Conservation (phyloP, 92 coral and sea anemone genomes). For the Meandrina meandrites region DNA sequence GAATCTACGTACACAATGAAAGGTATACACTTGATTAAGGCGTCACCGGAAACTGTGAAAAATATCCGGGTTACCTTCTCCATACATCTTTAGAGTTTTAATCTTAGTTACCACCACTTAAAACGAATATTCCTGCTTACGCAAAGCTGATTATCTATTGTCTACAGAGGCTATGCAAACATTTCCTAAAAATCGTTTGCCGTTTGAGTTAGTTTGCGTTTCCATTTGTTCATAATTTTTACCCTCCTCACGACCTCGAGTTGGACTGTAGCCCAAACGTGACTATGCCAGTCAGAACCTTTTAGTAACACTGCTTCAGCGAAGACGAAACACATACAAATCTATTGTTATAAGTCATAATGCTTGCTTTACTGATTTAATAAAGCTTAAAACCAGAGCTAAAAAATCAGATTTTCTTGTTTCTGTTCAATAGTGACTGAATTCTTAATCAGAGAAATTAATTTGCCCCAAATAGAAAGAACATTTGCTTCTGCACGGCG, state of each 20-base stretch:
- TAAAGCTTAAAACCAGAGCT: not conserved
- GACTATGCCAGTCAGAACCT: too few species aligned
- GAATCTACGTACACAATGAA: too few species aligned
- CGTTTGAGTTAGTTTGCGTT: not conserved
- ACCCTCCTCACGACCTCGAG: not conserved
- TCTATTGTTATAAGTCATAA: not conserved
- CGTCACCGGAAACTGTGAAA: too few species aligned
- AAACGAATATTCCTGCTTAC: too few species aligned
- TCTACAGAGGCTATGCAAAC: too few species aligned
- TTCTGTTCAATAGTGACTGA: not conserved
- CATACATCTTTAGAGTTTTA: not conserved
- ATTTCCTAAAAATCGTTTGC: not conserved
- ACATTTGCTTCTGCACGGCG: not conserved
- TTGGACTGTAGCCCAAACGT: not conserved
- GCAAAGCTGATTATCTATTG: not conserved
- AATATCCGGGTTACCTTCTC: too few species aligned
- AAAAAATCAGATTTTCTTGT: not conserved
- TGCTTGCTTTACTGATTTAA: not conserved
- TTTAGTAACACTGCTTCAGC: not conserved
- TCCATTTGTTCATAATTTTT: too few species aligned
- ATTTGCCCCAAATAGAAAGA: not conserved
- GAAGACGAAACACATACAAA: not conserved
- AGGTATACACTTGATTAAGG: too few species aligned
- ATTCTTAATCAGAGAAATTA: not conserved
- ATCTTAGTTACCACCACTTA: not conserved